These are phyloP conservation scores for Argynnis bischoffii DNA, from an alignment of 2,888 invertebrate genomes.

Conservation along the genomic window DNA sequence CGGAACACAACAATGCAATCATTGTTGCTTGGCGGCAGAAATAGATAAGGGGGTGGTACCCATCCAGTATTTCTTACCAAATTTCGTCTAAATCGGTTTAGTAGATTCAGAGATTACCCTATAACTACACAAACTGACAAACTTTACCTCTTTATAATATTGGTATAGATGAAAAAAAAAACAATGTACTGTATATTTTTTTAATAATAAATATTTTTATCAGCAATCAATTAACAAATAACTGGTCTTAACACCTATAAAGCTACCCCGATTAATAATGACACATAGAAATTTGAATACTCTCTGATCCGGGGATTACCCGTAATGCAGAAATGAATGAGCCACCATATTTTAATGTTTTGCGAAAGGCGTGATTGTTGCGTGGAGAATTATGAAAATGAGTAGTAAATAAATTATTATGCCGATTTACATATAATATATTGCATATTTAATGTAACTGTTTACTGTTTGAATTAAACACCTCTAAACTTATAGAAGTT, in stretches of 20 bases:
- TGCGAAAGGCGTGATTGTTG: constrained; percentile 21
- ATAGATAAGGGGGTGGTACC: too few species aligned
- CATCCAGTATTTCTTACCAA: too few species aligned
- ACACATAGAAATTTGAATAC: constrained; percentile 47
- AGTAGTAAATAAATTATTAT: constrained; percentile 6
- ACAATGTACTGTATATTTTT: not conserved
- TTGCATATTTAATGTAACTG: constrained; percentile 1
- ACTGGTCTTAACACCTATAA: constrained; percentile 26
- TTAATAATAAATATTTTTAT: not conserved
- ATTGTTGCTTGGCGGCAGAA: too few species aligned
- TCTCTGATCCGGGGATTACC: constrained; percentile 43
- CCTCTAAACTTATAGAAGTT: not conserved
- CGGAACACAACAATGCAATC: too few species aligned
- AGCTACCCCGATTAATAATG: constrained; percentile 45
- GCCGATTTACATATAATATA: not conserved
- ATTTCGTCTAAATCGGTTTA: too few species aligned
- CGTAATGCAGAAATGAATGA: constrained; percentile 40
- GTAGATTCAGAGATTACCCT: too few species aligned
- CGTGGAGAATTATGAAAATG: constrained; percentile 14
- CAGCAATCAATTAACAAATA: constrained; percentile 15
- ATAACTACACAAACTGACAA: too few species aligned
- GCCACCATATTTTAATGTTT: constrained; percentile 38
- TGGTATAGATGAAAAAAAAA: too few species aligned
- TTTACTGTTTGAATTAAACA: not conserved
- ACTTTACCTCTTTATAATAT: too few species aligned